phyloP scores from a whole-genome alignment of 2,113 vertebrate genomes.

The Mobula hypostoma region DNA sequence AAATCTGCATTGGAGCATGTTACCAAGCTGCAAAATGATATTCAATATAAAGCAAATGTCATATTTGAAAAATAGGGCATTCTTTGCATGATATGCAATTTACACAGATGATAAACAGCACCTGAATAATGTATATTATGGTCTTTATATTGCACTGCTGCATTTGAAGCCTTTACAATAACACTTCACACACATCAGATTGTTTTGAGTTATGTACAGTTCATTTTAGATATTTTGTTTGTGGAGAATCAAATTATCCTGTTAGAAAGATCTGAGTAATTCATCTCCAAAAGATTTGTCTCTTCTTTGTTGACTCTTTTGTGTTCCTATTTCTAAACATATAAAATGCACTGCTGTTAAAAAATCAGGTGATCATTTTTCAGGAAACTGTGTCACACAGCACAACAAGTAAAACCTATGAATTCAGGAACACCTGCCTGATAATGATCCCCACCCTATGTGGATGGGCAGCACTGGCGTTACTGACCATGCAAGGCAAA shows the following conservation, averaged over 20 bases:
- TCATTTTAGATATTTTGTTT: neutral
- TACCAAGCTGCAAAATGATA: neutral
- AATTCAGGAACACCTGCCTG: no score
- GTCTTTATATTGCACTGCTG: neutral
- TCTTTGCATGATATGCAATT: neutral
- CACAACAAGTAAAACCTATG: neutral
- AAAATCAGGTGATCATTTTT: neutral
- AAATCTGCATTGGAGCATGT: neutral
- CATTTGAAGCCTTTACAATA: neutral
- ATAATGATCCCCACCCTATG: no score
- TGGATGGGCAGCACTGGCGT: no score
- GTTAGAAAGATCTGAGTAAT: slow-evolving; percentile 1
- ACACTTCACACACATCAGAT: neutral
- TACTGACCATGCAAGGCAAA: no score
- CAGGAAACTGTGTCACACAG: neutral
- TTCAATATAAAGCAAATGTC: neutral
- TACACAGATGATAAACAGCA: neutral
- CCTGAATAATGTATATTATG: neutral
- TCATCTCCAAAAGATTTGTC: slow-evolving; percentile 9
- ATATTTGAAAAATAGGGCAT: neutral
- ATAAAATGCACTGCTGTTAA: neutral
- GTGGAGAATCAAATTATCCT: neutral
- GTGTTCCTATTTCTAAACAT: neutral
- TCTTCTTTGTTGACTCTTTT: neutral
- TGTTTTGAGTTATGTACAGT: neutral